phyloP scores from a whole-genome alignment of 2,888 invertebrate genomes.

The Anagyrus pseudococci region DNA sequence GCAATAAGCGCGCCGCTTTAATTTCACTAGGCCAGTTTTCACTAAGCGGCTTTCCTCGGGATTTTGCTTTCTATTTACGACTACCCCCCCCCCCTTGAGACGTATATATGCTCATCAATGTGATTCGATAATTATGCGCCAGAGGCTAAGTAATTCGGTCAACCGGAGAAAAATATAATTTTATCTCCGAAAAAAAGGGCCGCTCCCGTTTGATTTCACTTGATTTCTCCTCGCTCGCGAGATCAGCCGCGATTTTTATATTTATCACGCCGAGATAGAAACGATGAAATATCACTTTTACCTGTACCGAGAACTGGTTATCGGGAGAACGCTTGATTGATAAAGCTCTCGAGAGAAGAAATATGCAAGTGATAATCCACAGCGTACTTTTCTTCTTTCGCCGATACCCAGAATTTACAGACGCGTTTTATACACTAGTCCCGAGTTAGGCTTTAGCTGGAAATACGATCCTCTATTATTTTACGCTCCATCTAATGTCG shows the following conservation, averaged over 20 bases:
- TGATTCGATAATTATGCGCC: background rate
- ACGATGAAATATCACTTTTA: too few relatives aligned
- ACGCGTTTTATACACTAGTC: too few relatives aligned
- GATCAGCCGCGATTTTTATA: background rate
- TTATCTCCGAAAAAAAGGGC: background rate
- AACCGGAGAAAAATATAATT: background rate
- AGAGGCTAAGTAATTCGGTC: slow-evolving; percentile 6
- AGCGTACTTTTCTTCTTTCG: too few relatives aligned
- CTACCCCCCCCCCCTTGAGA: background rate
- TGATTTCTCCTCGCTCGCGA: background rate
- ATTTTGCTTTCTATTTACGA: slow-evolving; percentile 10
- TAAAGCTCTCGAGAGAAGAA: background rate
- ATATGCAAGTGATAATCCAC: too few relatives aligned
- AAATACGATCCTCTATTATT: too few relatives aligned
- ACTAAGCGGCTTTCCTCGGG: slow-evolving; percentile 6
- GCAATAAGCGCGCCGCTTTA: background rate
- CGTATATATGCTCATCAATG: slow-evolving; percentile 6
- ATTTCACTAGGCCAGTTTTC: background rate
- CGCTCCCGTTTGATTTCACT: background rate
- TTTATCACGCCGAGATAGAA: too few relatives aligned
- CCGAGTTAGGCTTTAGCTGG: too few relatives aligned
- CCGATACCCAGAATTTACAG: too few relatives aligned
- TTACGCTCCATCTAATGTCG: too few relatives aligned
- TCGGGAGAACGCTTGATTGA: background rate
- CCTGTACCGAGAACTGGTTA: background rate